Percentiles rank a stretch among this genome's conserved stretches.
phyloP scores from a whole-genome alignment of 2,888 invertebrate genomes.

The Augochlorella aurata region DNA sequence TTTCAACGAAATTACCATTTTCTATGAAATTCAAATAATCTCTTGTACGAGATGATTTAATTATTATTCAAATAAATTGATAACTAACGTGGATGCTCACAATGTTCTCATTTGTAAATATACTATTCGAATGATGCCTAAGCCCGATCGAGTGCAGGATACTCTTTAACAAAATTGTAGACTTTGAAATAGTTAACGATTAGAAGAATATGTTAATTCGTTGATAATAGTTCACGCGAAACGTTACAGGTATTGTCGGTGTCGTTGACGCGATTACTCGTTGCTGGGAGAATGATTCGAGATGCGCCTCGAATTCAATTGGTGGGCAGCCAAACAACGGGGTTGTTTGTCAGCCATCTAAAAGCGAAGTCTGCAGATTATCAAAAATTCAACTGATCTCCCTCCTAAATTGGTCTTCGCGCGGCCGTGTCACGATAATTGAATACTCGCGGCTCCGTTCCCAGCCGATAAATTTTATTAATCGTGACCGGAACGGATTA shows the following conservation, averaged over 20 bases:
- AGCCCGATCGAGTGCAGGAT: not conserved
- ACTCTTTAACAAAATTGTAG: not conserved
- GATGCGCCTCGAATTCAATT: not conserved
- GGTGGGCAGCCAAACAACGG: not conserved
- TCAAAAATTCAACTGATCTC: not conserved
- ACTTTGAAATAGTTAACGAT: not conserved
- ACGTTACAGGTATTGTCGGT: conserved; percentile 3
- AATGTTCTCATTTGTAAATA: not conserved
- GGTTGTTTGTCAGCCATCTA: not conserved
- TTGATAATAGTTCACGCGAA: not conserved
- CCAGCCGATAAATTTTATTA: not conserved
- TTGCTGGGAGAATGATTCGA: not conserved
- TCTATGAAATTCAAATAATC: not conserved
- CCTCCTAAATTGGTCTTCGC: conserved; percentile 5
- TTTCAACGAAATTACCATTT: not conserved
- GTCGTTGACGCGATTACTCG: not conserved
- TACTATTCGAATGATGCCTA: not conserved
- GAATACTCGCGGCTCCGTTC: not conserved
- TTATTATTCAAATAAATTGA: not conserved
- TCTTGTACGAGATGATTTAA: no score
- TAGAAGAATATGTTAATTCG: conserved; percentile 2
- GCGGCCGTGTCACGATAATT: conserved; percentile 1
- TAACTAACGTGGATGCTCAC: not conserved
- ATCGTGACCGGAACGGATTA: not conserved
- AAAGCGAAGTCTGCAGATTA: conserved; percentile 1